Base-by-base conservation (phyloP, 2,797 vertebrate species). In the Catharus ustulatus region DNA sequence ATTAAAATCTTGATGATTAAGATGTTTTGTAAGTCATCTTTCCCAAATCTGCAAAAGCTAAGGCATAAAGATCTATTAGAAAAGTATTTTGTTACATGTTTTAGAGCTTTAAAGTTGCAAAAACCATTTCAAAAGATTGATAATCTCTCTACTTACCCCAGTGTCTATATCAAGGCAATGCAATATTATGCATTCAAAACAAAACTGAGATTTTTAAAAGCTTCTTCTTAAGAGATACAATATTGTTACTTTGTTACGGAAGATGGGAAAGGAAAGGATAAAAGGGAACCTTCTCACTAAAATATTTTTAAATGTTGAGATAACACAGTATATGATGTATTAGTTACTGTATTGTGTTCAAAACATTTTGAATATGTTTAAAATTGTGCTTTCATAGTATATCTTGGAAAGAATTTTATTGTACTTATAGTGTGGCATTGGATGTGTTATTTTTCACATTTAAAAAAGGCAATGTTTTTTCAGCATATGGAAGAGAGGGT, bases 401-500 rank as follows among this genome's bases (percentile, higher is more conserved):
- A 87, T 51, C 10, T 67, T 72, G 90, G 73, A 87, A 95, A 87
- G 66, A 93, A 96, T 82, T 90, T 85, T 97, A n/a, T 95, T 96
- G 77, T 88, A 59, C 94, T 97, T 92, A 87, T 94, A 93, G 86
- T 94, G 58, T 97, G 77, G 73, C 80, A 69, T 89, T 93, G 94
- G 92, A 91, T 93, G 57, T 97, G 59, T 96, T 96, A 69, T 83
- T 93, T 96, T 97, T 92, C 95, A 93, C 91, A 91, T 97, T 96
- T 98, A 97, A 97, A 98, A 97, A 97, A 97, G 72, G 78, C 93
- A 93, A 95, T 94, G 91, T 97, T 96, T 97, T 97, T 90, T 91
- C 98, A 99, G 99, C 98, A 4, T 99, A 99, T 91, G 99, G 99
- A 95, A 99, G 98, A 98, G 99, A 99, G 97, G 99, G 99, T 81